Percentiles rank a stretch among this genome's conserved stretches.
These are phyloP conservation scores for Aleiodes testaceus DNA, from an alignment of 2,888 invertebrate species.

Conservation along the genomic window DNA sequence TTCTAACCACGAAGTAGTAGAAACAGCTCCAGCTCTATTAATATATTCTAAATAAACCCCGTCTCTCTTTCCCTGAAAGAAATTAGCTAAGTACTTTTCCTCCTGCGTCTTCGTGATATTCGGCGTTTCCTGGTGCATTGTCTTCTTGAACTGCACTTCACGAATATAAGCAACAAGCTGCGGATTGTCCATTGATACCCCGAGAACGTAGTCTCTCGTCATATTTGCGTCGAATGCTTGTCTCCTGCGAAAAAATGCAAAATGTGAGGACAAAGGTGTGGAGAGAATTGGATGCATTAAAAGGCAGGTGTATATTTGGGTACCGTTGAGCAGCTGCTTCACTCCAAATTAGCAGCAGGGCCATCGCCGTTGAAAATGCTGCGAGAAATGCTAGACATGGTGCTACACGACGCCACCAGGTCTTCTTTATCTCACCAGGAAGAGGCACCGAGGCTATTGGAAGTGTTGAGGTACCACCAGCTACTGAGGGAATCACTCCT, in stretches of 20 bases:
- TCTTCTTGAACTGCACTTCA: conserved; percentile 79
- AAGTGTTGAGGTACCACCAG: conserved; percentile 47
- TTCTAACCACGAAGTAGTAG: conserved; percentile 83
- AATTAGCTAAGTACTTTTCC: conserved; percentile 72
- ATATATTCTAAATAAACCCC: conserved; percentile 69
- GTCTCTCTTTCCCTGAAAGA: conserved; percentile 72
- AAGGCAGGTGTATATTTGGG: conserved; percentile 52
- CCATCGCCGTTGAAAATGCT: conserved; percentile 87
- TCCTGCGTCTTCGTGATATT: conserved; percentile 73
- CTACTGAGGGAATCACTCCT: conserved; percentile 54
- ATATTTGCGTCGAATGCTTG: conserved; percentile 87
- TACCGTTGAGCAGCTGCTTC: conserved; percentile 82
- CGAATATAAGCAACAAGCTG: conserved; percentile 84
- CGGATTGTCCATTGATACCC: conserved; percentile 84
- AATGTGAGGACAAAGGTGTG: background rate
- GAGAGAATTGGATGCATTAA: too few relatives aligned
- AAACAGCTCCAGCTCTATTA: conserved; percentile 78
- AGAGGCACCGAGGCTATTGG: conserved; percentile 43
- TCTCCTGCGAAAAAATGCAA: conserved; percentile 52
- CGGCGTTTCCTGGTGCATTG: conserved; percentile 63
- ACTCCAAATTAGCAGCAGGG: conserved; percentile 85
- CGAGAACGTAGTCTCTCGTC: conserved; percentile 85
- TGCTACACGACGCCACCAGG: conserved; percentile 74
- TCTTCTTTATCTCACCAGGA: conserved; percentile 58
- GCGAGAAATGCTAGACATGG: conserved; percentile 84